Evolutionary conservation across 1,140 invertebrate genomes (phyloP).

Genomic region (Diorhabda carinulata): DNA sequence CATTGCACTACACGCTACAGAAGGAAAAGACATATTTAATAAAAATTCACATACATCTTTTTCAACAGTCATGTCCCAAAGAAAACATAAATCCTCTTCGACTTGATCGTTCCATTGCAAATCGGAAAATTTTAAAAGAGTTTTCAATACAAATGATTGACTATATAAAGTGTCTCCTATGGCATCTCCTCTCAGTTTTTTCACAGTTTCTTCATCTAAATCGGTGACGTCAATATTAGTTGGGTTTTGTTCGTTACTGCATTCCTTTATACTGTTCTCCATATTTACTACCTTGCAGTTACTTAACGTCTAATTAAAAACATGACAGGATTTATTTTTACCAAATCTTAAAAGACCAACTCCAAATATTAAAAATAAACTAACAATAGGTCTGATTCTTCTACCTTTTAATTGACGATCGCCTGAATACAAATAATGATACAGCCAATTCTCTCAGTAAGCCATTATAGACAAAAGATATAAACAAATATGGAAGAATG

Average conservation of each 20-base stretch:
- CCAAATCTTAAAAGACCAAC: no score
- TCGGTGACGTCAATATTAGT: slow-evolving; percentile 39
- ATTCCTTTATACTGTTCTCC: no score
- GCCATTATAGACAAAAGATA: no score
- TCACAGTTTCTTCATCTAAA: slow-evolving; percentile 49
- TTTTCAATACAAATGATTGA: slow-evolving; percentile 66
- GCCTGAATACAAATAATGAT: no score
- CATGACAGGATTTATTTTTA: no score
- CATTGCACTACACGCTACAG: slow-evolving; percentile 52
- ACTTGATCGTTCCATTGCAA: slow-evolving; percentile 50
- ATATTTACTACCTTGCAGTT: no score
- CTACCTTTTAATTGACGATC: no score
- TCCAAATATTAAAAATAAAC: no score
- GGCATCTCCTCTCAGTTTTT: slow-evolving; percentile 63
- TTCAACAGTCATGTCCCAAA: slow-evolving; percentile 77
- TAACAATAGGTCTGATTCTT: no score
- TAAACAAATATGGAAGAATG: no score
- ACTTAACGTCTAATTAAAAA: no score
- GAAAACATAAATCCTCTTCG: slow-evolving; percentile 65
- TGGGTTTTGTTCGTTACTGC: neutral
- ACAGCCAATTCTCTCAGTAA: no score
- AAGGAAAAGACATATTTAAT: slow-evolving; percentile 59
- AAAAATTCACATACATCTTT: slow-evolving; percentile 66
- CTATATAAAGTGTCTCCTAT: slow-evolving; percentile 73
- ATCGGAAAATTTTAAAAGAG: slow-evolving; percentile 56